Base-by-base conservation (phyloP, 2,888 invertebrate species). In the Scaptomyza polygonia region DNA sequence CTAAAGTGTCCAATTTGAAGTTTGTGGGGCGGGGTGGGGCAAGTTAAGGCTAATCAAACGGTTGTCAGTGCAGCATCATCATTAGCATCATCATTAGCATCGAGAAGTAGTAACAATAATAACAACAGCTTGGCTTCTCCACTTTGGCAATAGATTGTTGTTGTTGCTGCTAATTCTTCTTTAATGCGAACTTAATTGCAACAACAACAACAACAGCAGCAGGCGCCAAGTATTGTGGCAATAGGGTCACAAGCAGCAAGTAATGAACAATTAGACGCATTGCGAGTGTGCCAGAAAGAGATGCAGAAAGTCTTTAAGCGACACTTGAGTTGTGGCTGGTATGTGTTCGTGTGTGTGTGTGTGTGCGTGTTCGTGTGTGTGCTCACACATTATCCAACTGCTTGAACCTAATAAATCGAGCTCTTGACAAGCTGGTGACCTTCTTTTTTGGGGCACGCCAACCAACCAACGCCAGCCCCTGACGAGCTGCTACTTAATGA, bases 371-470 rank as follows among this genome's bases (percentile, higher is more conserved):
- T n/a, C n/a, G n/a, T 27, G 40, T 40, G 18, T 53, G 67, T 25
- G 40, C 2, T 6, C 3, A 18, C 71, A 55, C 66, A 78, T 74
- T 85, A 69, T 55, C 49, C 64, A 66, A 67, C 77, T 67, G 76
- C 87, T 82, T 82, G 82, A 82, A 87, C 82, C 82, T 82, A 87
- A 82, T 87, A 82, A 87, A 82, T 82, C 82, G 86, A 79, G 81
- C 75, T 42, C 77, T 77, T 67, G 81, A 74, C 86, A 67, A 63
- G 61, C 66, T 80, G 74, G 63, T 80, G 81, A 81, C 81, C 81
- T 81, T 81, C 84, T 81, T 81, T 79, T 74, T 54, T 54, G 25
- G 58, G 25, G 58, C 67, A 67, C 59, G 49, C 45, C 34, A 68
- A 42, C 45, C 34, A 68, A 42, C 42, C 52, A 48, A 54, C 34